Conservation (phyloP, 2,888 invertebrate genomes). For the Hemicrepidius hirtus region DNA sequence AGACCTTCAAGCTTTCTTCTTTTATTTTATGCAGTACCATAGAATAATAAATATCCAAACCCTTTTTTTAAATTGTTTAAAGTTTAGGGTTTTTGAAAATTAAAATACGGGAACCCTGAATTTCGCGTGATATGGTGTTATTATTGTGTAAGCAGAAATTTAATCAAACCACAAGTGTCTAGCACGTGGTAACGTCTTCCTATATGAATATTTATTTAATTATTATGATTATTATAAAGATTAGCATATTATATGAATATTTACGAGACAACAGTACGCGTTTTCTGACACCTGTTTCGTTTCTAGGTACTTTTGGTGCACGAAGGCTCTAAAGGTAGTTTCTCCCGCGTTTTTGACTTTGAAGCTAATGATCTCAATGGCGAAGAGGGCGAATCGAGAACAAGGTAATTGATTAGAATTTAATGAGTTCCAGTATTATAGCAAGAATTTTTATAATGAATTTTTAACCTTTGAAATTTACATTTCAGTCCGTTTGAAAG, state of each 20-base stretch:
- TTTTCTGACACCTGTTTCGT: constrained; percentile 26
- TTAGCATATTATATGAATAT: constrained; percentile 21
- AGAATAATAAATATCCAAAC: too few relatives aligned
- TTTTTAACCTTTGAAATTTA: constrained; percentile 1
- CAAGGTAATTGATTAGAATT: constrained; percentile 73
- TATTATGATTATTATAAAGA: constrained; percentile 16
- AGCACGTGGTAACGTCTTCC: background rate
- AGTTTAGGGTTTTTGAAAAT: too few relatives aligned
- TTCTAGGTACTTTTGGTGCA: constrained; percentile 89
- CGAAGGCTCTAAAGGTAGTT: constrained; percentile 92
- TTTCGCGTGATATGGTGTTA: too few relatives aligned
- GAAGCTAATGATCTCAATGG: constrained; percentile 91
- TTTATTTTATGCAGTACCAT: too few relatives aligned
- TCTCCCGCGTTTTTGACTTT: constrained; percentile 95
- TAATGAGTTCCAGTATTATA: constrained; percentile 46
- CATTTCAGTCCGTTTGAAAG: constrained; percentile 88
- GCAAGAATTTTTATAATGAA: constrained; percentile 5
- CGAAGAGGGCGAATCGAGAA: constrained; percentile 87
- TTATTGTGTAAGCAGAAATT: too few relatives aligned
- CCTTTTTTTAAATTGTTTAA: too few relatives aligned
- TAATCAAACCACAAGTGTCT: constrained; percentile 4
- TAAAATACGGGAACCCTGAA: background rate
- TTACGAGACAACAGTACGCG: constrained; percentile 6
- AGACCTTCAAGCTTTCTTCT: too few relatives aligned
- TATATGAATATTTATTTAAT: constrained; percentile 10